Evolutionary conservation across 2,888 invertebrate genomes (phyloP).

Genomic region (Callimorpha dominula): DNA sequence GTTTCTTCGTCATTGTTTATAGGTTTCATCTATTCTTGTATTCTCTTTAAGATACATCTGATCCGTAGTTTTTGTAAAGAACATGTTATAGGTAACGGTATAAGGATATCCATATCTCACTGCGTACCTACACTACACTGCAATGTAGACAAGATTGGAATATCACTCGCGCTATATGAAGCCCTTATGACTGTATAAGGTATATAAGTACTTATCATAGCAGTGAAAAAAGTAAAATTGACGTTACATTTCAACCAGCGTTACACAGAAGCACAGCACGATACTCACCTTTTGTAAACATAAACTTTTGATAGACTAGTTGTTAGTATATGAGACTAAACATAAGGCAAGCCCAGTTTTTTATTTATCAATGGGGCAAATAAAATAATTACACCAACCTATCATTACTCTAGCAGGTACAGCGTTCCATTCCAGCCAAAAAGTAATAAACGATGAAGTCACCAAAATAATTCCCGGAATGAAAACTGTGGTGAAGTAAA

Average conservation of each 20-base stretch:
- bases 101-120: not conserved
- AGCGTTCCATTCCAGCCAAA: slow-evolving; percentile 99
- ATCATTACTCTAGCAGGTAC: slow-evolving; percentile 98
- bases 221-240: not conserved
- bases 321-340: not conserved
- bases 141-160: not conserved
- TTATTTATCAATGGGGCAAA: slow-evolving; percentile 52
- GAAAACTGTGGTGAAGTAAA: slow-evolving; percentile 98
- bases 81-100: not conserved
- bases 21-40: not conserved
- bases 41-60: not conserved
- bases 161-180: not conserved
- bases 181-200: not conserved
- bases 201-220: not conserved
- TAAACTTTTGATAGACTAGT: no score
- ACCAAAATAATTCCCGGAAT: slow-evolving; percentile 98
- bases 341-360: not conserved
- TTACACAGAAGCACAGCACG: slow-evolving; percentile 1
- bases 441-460: slow-evolving; percentile 98
- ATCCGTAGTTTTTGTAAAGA: not conserved
- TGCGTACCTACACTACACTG: not conserved
- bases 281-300: not conserved
- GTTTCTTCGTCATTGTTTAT: not conserved
- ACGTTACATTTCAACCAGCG: not conserved
- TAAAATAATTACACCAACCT: slow-evolving; percentile 88